Conservation (phyloP, 2,797 vertebrate genomes). For the Lagocephalus sceleratus region DNA sequence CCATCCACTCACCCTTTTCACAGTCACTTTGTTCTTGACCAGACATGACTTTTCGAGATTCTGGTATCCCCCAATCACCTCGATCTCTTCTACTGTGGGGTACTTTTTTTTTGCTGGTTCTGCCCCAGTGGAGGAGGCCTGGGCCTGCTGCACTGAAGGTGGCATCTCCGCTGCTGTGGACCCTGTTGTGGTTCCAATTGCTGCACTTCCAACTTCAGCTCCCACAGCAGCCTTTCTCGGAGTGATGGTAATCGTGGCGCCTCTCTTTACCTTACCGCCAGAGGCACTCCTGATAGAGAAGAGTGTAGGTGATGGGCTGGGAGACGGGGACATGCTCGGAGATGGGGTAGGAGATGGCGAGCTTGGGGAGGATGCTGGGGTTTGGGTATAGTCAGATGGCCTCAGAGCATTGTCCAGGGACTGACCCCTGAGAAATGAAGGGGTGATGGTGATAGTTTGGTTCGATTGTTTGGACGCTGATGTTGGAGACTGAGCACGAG, state of each 20-base stretch:
- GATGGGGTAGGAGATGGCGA: slow-evolving; percentile 52
- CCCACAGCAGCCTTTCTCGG: slow-evolving; percentile 65
- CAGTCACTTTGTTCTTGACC: slow-evolving; percentile 75
- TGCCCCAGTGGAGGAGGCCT: slow-evolving; percentile 7
- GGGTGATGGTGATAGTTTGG: slow-evolving; percentile 42
- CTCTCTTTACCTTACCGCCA: slow-evolving; percentile 76
- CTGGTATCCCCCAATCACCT: slow-evolving; percentile 90
- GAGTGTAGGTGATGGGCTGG: slow-evolving; percentile 40
- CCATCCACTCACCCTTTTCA: slow-evolving; percentile 80
- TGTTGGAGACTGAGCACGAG: slow-evolving; percentile 28
- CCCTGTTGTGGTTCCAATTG: neutral
- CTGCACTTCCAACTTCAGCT: slow-evolving; percentile 2
- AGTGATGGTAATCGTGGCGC: slow-evolving; percentile 86
- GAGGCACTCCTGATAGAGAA: slow-evolving; percentile 75
- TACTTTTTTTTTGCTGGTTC: slow-evolving; percentile 80
- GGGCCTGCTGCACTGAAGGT: slow-evolving; percentile 25
- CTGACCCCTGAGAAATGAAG: slow-evolving; percentile 41
- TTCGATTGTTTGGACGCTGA: slow-evolving; percentile 37
- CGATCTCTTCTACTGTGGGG: slow-evolving; percentile 87
- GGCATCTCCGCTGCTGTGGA: neutral
- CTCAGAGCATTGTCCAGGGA: slow-evolving; percentile 52
- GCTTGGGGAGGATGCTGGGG: slow-evolving; percentile 53
- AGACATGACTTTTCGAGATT: slow-evolving; percentile 85
- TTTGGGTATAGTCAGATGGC: slow-evolving; percentile 34
- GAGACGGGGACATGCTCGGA: slow-evolving; percentile 54